phyloP scores from a whole-genome alignment of 2,797 vertebrate genomes.

The Distichodus sexfasciatus region DNA sequence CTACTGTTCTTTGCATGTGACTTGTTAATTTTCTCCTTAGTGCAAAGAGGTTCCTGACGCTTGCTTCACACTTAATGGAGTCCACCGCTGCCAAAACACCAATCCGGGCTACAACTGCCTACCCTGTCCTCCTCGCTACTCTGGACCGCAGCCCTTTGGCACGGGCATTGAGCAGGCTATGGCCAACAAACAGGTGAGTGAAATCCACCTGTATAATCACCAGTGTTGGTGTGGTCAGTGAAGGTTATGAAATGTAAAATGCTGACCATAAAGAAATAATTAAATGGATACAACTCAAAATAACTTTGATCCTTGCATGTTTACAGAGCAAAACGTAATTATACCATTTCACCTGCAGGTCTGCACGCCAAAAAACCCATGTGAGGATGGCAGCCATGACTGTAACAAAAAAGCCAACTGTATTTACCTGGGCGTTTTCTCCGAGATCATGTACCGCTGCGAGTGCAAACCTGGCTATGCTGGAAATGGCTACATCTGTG shows the following conservation, averaged over 20 bases:
- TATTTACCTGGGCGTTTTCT: slow-evolving; percentile 93
- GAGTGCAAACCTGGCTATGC: slow-evolving; percentile 98
- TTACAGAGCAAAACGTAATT: slow-evolving; percentile 28
- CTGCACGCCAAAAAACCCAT: slow-evolving; percentile 93
- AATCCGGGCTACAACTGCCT: slow-evolving; percentile 95
- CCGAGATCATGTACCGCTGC: slow-evolving; percentile 94
- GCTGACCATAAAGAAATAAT: background rate
- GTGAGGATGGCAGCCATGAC: slow-evolving; percentile 88
- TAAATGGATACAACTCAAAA: background rate
- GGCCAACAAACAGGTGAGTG: slow-evolving; percentile 89
- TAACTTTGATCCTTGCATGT: background rate
- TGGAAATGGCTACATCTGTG: slow-evolving; percentile 93
- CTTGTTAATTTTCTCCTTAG: slow-evolving; percentile 55
- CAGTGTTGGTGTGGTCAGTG: too few relatives aligned
- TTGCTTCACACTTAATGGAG: slow-evolving; percentile 84
- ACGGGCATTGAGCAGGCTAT: slow-evolving; percentile 85
- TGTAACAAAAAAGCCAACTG: slow-evolving; percentile 97
- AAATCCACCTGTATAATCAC: too few relatives aligned
- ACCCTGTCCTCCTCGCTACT: slow-evolving; percentile 89
- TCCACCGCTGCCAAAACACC: slow-evolving; percentile 93
- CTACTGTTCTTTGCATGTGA: background rate
- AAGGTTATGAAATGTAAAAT: background rate
- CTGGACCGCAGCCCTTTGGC: slow-evolving; percentile 90
- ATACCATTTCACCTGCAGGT: slow-evolving; percentile 71
- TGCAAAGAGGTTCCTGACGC: slow-evolving; percentile 91